Conservation (phyloP, 2,113 vertebrate species). For the Mionectes macconnelli region DNA sequence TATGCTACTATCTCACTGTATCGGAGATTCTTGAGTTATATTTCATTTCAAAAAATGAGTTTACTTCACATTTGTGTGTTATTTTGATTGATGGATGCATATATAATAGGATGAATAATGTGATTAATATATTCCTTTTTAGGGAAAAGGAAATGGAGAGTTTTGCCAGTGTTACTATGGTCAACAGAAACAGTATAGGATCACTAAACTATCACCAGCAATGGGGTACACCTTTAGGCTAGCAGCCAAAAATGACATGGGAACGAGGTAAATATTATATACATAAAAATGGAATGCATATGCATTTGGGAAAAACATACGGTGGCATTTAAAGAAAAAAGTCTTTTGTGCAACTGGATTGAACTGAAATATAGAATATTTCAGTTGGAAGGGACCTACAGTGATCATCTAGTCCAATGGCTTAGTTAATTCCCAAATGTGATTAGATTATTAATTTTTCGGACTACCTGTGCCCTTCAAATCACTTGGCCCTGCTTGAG, state of each 20-base stretch:
- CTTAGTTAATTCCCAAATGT: background rate
- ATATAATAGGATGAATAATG: background rate
- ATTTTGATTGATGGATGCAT: background rate
- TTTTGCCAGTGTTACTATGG: constrained; percentile 94
- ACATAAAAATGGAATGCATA: background rate
- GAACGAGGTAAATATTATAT: constrained; percentile 81
- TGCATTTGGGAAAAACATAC: background rate
- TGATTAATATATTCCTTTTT: constrained; percentile 37
- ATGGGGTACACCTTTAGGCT: constrained; percentile 94
- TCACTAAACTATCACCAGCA: constrained; percentile 92
- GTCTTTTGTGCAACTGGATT: background rate
- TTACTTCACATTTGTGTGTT: background rate
- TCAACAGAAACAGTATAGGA: constrained; percentile 91
- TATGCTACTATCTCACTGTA: background rate
- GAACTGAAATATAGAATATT: background rate
- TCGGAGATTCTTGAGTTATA: background rate
- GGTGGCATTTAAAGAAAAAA: background rate
- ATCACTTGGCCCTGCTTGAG: background rate
- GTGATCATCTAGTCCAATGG: background rate
- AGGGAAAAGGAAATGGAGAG: constrained; percentile 89
- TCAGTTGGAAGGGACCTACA: background rate
- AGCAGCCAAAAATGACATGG: constrained; percentile 95
- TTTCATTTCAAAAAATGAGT: background rate
- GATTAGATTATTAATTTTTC: background rate
- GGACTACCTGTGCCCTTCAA: background rate